Conservation (phyloP, 2,113 vertebrate genomes). For the Caranx melampygus region DNA sequence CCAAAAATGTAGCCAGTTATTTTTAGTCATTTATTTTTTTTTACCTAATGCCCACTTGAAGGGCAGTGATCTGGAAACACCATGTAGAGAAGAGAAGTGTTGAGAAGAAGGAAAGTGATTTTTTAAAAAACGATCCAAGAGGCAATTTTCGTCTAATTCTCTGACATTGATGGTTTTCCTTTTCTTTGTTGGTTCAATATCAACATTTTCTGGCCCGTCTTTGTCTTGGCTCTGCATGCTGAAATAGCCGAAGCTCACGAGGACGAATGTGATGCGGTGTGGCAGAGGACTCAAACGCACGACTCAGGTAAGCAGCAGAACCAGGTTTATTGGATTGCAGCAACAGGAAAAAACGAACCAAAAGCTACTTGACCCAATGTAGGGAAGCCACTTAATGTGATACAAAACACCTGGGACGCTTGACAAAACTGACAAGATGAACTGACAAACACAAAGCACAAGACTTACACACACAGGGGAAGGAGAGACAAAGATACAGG, state of each 20-base stretch:
- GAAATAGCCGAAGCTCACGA: constrained; percentile 6
- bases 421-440: no score
- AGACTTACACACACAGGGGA: no score
- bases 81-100: not conserved
- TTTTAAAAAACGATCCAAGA: not conserved
- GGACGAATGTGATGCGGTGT: not conserved
- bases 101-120: not conserved
- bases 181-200: not conserved
- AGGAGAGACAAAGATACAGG: no score
- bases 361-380: no score
- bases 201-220: not conserved
- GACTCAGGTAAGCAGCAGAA: no score
- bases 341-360: no score
- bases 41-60: not conserved
- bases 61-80: not conserved
- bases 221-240: not conserved
- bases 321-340: no score
- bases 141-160: not conserved
- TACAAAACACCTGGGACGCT: no score
- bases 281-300: no score
- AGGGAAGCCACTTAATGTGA: no score
- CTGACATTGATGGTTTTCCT: not conserved
- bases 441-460: no score
- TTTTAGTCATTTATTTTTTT: constrained; percentile 3
- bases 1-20: not conserved